phyloP scores from a whole-genome alignment of 2,888 invertebrate species.

The Ditula angustiorana region DNA sequence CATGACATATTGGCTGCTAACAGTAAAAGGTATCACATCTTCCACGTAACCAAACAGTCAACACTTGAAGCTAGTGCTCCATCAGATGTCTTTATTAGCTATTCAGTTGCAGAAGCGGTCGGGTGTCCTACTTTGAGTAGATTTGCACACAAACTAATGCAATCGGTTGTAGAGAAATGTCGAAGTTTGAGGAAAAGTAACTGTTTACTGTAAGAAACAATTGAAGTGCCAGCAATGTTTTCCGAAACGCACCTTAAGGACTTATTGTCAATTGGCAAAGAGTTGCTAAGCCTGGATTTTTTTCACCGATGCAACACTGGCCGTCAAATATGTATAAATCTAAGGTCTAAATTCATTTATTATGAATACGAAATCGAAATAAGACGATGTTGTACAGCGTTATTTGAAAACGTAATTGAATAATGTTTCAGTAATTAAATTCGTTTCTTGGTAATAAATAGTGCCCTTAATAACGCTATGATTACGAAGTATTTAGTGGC shows the following conservation, averaged over 20 bases:
- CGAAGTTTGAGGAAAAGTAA: background rate
- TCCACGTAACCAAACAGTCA: background rate
- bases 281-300: too few species aligned
- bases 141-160: slow-evolving; percentile 24
- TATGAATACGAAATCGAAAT: too few species aligned
- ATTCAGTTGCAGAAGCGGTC: slow-evolving; percentile 36
- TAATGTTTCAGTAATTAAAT: too few species aligned
- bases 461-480: too few species aligned
- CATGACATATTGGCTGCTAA: background rate
- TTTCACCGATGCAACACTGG: too few species aligned
- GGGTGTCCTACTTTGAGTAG: slow-evolving; percentile 19
- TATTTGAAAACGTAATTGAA: too few species aligned
- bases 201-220: background rate
- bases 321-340: too few species aligned
- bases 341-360: too few species aligned
- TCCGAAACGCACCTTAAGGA: background rate
- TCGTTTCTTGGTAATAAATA: too few species aligned
- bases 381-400: too few species aligned
- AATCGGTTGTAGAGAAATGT: background rate
- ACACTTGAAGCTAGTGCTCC: slow-evolving; percentile 5
- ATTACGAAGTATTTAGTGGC: too few species aligned
- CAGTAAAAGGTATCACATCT: background rate
- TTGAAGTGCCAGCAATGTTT: background rate
- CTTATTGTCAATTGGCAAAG: background rate
- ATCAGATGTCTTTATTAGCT: slow-evolving; percentile 23